Percentiles rank a stretch among this genome's conserved stretches.
Conservation (phyloP, 2,113 vertebrate species). For the Catharus minimus region DNA sequence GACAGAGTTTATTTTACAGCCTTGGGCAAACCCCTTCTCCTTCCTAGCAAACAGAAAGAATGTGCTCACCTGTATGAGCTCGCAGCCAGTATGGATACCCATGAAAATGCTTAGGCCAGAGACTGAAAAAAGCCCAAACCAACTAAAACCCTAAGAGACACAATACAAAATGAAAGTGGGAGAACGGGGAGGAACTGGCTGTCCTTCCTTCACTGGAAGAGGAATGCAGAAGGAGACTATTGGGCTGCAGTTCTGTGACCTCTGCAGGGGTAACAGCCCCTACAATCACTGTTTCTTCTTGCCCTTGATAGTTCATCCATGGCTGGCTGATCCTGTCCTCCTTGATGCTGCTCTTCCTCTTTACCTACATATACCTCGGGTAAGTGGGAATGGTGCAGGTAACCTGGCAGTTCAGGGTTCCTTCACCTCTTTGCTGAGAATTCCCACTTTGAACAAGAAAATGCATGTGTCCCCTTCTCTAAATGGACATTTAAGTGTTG, state of each 20-base stretch:
- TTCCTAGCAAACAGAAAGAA: background rate
- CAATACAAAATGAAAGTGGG: background rate
- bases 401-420: background rate
- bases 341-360: conserved; percentile 95
- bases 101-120: background rate
- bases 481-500: background rate
- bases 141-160: background rate
- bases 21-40: background rate
- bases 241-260: background rate
- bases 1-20: background rate
- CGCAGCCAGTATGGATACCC: background rate
- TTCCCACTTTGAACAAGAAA: background rate
- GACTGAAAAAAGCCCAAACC: background rate
- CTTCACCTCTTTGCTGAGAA: background rate
- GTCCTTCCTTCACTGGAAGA: background rate
- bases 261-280: background rate
- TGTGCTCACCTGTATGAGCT: background rate
- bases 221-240: background rate
- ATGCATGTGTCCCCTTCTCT: background rate
- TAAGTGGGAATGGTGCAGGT: conserved; percentile 26
- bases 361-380: conserved; percentile 96
- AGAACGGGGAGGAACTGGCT: background rate
- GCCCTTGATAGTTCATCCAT: conserved; percentile 87
- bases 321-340: conserved; percentile 97
- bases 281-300: background rate